These are phyloP conservation scores for Drosophila sechellia DNA, from an alignment of 1,140 invertebrate genomes.

Conservation along the genomic window DNA sequence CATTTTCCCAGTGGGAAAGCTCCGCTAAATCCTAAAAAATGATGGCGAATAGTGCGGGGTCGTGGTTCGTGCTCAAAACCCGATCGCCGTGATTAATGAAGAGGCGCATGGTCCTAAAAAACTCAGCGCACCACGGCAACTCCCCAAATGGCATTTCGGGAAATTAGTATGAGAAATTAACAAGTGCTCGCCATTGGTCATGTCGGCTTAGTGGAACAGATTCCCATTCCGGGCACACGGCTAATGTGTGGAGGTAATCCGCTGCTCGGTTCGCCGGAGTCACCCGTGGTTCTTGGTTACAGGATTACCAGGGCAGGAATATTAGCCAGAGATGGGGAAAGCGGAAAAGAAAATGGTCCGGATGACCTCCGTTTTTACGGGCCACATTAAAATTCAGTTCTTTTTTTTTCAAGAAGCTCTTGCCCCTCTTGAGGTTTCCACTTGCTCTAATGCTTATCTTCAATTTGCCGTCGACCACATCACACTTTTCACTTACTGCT, in stretches of 20 bases:
- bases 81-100: conserved; percentile 78
- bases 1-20: conserved; percentile 39
- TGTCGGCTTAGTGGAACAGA: conserved; percentile 66
- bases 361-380: neutral
- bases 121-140: conserved; percentile 21
- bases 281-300: conserved; percentile 55
- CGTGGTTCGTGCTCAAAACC: conserved; percentile 69
- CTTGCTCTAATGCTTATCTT: conserved; percentile 33
- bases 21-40: conserved; percentile 77
- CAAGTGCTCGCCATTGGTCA: conserved; percentile 77
- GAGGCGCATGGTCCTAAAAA: conserved; percentile 48
- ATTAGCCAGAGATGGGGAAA: too few species aligned
- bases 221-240: conserved; percentile 14
- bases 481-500: conserved; percentile 12
- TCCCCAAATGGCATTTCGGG: conserved; percentile 21
- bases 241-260: conserved; percentile 73
- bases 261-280: conserved; percentile 12
- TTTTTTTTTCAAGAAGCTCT: conserved; percentile 17
- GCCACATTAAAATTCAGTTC: conserved; percentile 29
- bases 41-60: conserved; percentile 59
- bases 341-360: too few species aligned
- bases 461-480: conserved; percentile 1
- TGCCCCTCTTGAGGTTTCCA: conserved; percentile 11
- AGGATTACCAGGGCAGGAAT: conserved; percentile 42
- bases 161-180: conserved; percentile 76